Base-by-base conservation (phyloP, 2,113 vertebrate genomes). In the Paradisaea rubra region DNA sequence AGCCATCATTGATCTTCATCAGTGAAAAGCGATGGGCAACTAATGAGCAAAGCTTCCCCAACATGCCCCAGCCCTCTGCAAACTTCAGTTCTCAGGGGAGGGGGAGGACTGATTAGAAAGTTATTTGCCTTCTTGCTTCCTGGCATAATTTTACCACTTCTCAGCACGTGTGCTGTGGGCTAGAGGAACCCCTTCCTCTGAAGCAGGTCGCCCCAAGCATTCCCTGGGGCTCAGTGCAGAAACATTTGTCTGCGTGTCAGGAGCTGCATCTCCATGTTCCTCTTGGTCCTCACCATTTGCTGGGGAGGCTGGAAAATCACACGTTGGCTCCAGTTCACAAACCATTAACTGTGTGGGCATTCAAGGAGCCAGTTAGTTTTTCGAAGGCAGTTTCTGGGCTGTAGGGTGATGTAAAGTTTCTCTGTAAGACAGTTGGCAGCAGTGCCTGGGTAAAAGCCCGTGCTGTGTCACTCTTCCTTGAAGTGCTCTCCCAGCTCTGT, bases 401-500 rank as follows among this genome's bases (percentile, higher is more conserved):
- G 86, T 71, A 63, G 5, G 7, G 71, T 93, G 93, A 94, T 89
- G 86, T 61, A 33, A 90, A 89, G 24, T 37, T 94, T 53, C 82
- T 52, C 83, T 7, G 6, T 10, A 20, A 88, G 95, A 93, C 96
- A 96, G 71, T 2, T 97, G 96, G 93, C 94, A 95, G 87, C 60
- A 49, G 25, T 2, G 23, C 68, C 91, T 83, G 70, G 88, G 74
- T 73, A 68, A 81, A 60, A 93, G 92, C 88, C 82, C 61, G 0
- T 93, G 95, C 95, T 92, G 78, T 89, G 91, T 96, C 95, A 92
- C 68, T 85, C 59, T 91, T 95, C 79, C 93, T 96, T 80, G 87
- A 91, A 83, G 85, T 16, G 52, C 72, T n/a, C 76, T 94, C 73
- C 83, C 74, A 70, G 78, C 82, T 56, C 78, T 15, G 20, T 68